These are phyloP conservation scores for Diuraphis noxia DNA, from an alignment of 1,140 invertebrate genomes.

Conservation along the genomic window DNA sequence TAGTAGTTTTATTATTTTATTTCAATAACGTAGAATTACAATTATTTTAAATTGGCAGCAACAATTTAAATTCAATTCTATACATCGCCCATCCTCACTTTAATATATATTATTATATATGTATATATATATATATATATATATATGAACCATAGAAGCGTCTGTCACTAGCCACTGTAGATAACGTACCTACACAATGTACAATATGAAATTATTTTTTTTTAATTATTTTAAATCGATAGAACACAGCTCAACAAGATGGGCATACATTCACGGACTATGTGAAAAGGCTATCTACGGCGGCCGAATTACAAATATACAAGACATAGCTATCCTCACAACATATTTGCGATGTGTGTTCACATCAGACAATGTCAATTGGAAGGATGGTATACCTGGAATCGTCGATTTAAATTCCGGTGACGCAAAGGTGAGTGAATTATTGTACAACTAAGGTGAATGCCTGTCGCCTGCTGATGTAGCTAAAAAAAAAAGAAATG, in stretches of 20 bases:
- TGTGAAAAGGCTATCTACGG: slow-evolving; percentile 85
- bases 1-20: no score
- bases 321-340: slow-evolving; percentile 74
- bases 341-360: slow-evolving; percentile 79
- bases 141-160: not conserved
- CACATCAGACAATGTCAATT: slow-evolving; percentile 65
- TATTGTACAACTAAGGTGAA: no score
- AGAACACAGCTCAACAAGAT: slow-evolving; percentile 63
- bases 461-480: no score
- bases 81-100: not conserved
- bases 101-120: no score
- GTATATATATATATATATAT: no score
- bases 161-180: not conserved
- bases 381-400: slow-evolving; percentile 60
- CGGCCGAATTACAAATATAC: slow-evolving; percentile 80
- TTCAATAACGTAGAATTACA: no score
- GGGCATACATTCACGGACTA: slow-evolving; percentile 80
- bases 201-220: not conserved
- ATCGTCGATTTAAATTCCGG: slow-evolving; percentile 20
- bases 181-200: not conserved
- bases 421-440: not conserved
- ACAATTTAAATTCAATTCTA: not conserved
- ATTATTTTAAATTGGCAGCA: not conserved
- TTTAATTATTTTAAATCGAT: not conserved
- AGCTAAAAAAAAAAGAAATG: no score